phyloP scores from a whole-genome alignment of 2,797 vertebrate species.

The Anguilla anguilla region DNA sequence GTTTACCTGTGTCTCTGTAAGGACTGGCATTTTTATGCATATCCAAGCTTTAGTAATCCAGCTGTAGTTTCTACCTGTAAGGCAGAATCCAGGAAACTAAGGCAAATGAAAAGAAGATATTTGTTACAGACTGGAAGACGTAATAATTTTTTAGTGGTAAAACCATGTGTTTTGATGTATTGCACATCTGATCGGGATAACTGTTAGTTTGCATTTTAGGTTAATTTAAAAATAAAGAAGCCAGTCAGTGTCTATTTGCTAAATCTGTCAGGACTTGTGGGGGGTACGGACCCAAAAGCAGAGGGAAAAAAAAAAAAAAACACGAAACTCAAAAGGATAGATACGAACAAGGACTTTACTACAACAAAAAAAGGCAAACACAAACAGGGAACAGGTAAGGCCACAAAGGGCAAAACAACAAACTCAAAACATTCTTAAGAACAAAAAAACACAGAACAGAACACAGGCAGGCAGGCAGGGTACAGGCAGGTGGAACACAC shows the following conservation, averaged over 20 bases:
- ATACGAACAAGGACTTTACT: too few relatives aligned
- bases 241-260: background rate
- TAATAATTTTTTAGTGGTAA: background rate
- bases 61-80: background rate
- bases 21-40: background rate
- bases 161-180: background rate
- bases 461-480: too few relatives aligned
- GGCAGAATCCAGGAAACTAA: background rate
- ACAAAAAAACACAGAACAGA: too few relatives aligned
- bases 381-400: too few relatives aligned
- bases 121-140: background rate
- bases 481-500: too few relatives aligned
- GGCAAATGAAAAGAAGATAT: background rate
- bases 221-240: background rate
- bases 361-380: too few relatives aligned
- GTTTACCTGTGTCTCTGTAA: background rate
- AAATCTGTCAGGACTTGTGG: too few relatives aligned
- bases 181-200: background rate
- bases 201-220: background rate
- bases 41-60: background rate
- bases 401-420: too few relatives aligned
- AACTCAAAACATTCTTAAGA: too few relatives aligned
- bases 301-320: too few relatives aligned
- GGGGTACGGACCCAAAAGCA: too few relatives aligned
- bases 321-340: too few relatives aligned